Evolutionary conservation across 2,888 invertebrate genomes (phyloP).

Genomic region (Drosophila multiciliata): DNA sequence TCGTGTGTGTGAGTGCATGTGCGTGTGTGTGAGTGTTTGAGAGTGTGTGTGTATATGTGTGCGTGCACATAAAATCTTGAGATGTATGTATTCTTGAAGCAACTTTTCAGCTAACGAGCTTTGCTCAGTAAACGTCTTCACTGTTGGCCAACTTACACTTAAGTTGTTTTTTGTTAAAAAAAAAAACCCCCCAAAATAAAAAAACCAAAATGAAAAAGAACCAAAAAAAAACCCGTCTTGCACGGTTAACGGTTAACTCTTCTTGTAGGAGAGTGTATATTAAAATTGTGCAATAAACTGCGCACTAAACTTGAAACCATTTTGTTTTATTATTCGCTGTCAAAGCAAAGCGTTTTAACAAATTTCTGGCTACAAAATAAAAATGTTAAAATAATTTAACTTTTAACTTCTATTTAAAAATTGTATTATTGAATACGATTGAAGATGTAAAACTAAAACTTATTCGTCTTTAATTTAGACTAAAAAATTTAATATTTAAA

Average conservation of each 20-base stretch:
- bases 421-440: background rate
- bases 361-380: background rate
- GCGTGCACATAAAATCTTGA: conserved; percentile 53
- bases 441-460: background rate
- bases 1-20: conserved; percentile 4
- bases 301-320: conserved; percentile 19
- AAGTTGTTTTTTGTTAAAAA: conserved; percentile 6
- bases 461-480: background rate
- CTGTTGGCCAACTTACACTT: conserved; percentile 60
- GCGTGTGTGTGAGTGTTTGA: conserved; percentile 4
- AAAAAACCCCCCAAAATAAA: no score
- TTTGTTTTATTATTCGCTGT: background rate
- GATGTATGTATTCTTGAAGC: conserved; percentile 55
- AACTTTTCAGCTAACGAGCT: conserved; percentile 73
- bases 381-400: background rate
- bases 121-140: conserved; percentile 66
- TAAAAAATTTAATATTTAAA: background rate
- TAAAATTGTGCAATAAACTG: conserved; percentile 39
- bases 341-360: background rate
- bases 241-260: background rate
- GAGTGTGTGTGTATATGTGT: conserved; percentile 10
- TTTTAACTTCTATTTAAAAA: background rate
- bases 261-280: conserved; percentile 11
- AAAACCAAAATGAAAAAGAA: no score
- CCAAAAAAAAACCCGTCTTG: background rate